Evolutionary conservation across 2,113 vertebrate genomes (phyloP).

Genomic region (Rana temporaria): DNA sequence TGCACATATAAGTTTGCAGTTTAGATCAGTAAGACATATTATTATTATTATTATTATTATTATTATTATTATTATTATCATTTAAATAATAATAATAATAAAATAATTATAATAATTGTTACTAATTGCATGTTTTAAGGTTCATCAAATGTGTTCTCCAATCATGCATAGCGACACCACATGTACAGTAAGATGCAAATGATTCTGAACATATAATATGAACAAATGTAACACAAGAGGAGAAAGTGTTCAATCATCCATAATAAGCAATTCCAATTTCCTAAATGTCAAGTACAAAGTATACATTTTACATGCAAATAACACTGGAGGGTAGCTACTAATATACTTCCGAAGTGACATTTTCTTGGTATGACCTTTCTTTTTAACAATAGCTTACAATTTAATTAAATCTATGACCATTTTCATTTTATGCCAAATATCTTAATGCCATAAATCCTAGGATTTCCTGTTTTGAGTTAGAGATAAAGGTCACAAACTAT

Average conservation of each 20-base stretch:
- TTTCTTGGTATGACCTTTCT: slow-evolving; percentile 77
- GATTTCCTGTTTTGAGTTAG: slow-evolving; percentile 60
- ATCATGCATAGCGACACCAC: slow-evolving; percentile 4
- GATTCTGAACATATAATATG: slow-evolving; percentile 37
- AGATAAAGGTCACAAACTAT: slow-evolving; percentile 68
- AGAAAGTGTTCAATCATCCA: slow-evolving; percentile 63
- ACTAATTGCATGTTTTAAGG: not conserved
- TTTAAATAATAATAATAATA: too few species aligned
- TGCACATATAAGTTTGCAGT: too few species aligned
- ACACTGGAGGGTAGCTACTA: slow-evolving; percentile 65
- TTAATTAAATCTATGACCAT: slow-evolving; percentile 75
- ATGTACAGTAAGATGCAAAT: slow-evolving; percentile 20
- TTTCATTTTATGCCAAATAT: slow-evolving; percentile 69
- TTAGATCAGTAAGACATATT: too few species aligned
- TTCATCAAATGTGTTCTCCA: not conserved
- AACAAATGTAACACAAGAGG: slow-evolving; percentile 33
- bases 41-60: too few species aligned
- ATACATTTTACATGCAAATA: slow-evolving; percentile 72
- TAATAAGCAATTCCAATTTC: slow-evolving; percentile 68
- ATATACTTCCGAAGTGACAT: slow-evolving; percentile 72
- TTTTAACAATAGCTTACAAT: slow-evolving; percentile 76
- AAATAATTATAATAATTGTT: too few species aligned
- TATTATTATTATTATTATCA: too few species aligned
- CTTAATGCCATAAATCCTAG: slow-evolving; percentile 59
- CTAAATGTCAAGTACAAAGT: slow-evolving; percentile 76